Conservation (phyloP, 2,888 invertebrate species). For the Toxonevra muliebris region DNA sequence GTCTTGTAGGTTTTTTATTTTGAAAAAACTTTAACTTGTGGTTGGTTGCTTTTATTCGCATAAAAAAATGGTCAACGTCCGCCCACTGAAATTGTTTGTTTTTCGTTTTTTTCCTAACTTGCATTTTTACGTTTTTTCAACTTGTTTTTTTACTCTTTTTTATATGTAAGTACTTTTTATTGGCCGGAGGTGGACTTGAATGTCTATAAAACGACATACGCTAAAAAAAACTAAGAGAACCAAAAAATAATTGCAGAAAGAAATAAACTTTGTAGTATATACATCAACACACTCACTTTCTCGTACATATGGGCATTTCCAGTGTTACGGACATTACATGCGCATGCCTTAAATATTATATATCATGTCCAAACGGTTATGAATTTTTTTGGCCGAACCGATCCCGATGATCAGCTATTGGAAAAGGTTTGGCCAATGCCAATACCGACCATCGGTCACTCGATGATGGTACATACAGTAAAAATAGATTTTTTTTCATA, state of each 20-base stretch:
- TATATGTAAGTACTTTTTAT: background rate
- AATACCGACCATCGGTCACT: too few relatives aligned
- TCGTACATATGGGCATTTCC: background rate
- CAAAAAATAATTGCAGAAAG: too few relatives aligned
- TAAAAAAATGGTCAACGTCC: background rate
- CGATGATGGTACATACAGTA: too few relatives aligned
- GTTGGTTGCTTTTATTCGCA: background rate
- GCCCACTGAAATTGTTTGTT: background rate
- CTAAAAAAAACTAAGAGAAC: too few relatives aligned
- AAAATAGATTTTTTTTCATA: too few relatives aligned
- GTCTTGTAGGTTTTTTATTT: background rate
- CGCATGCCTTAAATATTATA: background rate
- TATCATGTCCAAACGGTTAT: too few relatives aligned
- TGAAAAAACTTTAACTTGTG: background rate
- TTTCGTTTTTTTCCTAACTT: too few relatives aligned
- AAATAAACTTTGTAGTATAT: background rate
- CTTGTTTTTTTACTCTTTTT: background rate
- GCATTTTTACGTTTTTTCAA: background rate
- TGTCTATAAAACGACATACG: too few relatives aligned
- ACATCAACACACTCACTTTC: background rate
- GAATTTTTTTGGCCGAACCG: too few relatives aligned
- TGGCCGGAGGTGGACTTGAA: background rate
- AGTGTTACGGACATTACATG: slow-evolving; percentile 3
- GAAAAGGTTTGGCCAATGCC: too few relatives aligned
- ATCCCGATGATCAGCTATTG: too few relatives aligned